phyloP scores from a whole-genome alignment of 1,140 invertebrate species.

The Tetraneura akinire region DNA sequence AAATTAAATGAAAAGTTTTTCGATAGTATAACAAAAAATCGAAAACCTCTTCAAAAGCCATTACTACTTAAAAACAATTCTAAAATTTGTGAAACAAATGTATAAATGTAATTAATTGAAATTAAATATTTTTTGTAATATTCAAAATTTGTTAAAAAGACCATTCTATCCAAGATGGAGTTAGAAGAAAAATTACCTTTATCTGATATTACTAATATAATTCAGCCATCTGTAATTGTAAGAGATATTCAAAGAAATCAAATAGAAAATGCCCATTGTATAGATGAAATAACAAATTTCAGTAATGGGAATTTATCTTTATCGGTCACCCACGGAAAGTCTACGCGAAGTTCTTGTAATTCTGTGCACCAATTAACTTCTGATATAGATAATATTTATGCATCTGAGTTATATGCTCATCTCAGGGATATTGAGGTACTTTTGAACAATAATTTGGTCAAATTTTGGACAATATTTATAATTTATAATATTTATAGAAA shows the following conservation, averaged over 20 bases:
- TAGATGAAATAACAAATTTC: constrained; percentile 50
- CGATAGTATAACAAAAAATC: not conserved
- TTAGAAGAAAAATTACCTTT: constrained; percentile 32
- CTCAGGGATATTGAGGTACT: constrained; percentile 34
- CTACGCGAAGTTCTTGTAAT: not conserved
- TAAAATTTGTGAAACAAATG: not conserved
- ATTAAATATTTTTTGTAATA: not conserved
- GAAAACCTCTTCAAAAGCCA: not conserved
- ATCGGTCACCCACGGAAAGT: constrained; percentile 55
- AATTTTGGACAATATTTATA: not conserved
- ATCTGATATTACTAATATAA: constrained; percentile 20
- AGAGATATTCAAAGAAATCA: not conserved
- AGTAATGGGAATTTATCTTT: constrained; percentile 57
- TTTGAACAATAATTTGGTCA: not conserved
- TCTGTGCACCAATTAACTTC: constrained; percentile 19
- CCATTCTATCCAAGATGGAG: not conserved
- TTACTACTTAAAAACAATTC: not conserved
- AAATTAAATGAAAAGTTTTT: not conserved
- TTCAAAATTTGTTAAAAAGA: not conserved
- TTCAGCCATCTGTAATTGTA: not conserved
- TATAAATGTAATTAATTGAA: not conserved
- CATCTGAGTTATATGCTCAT: constrained; percentile 8
- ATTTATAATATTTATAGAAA: constrained; percentile 59
- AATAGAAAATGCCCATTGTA: not conserved
- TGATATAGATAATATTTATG: constrained; percentile 29